These are phyloP conservation scores for Euleptes europaea DNA, from an alignment of 2,113 vertebrate genomes.

Conservation along the genomic window DNA sequence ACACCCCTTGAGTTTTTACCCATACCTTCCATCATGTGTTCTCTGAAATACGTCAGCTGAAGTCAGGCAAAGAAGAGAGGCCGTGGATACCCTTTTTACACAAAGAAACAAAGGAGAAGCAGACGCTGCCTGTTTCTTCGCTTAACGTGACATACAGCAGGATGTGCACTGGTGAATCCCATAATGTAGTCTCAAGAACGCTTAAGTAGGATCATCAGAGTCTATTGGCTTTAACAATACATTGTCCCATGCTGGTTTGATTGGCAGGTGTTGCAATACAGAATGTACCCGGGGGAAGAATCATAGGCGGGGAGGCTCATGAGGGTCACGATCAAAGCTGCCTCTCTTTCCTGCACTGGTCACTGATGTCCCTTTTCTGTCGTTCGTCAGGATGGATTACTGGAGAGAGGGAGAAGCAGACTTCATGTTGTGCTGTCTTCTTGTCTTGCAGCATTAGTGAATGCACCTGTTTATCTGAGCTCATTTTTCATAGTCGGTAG, in stretches of 20 bases:
- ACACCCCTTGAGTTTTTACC: not conserved
- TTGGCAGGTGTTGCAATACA: constrained; percentile 46
- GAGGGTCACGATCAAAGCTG: constrained; percentile 5
- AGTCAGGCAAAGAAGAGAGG: not conserved
- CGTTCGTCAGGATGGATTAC: constrained; percentile 13
- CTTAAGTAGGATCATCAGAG: not conserved
- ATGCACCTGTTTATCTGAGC: not conserved
- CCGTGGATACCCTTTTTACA: constrained; percentile 32
- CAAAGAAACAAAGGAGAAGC: constrained; percentile 31
- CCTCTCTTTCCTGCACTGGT: not conserved
- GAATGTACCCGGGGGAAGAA: constrained; percentile 2
- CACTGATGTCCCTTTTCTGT: not conserved
- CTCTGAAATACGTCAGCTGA: constrained; percentile 41
- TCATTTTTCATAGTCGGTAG: not conserved
- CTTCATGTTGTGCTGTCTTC: constrained; percentile 1
- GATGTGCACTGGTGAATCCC: not conserved
- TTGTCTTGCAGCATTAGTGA: not conserved
- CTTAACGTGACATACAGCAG: constrained; percentile 27
- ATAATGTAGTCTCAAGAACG: not conserved
- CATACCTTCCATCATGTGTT: constrained; percentile 34
- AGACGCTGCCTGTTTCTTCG: constrained; percentile 18
- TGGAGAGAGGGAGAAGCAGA: constrained; percentile 7
- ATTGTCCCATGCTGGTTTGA: not conserved
- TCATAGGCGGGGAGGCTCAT: constrained; percentile 5
- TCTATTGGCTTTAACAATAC: not conserved